These are phyloP conservation scores for Erpetoichthys calabaricus DNA, from an alignment of 2,797 vertebrate species.

Conservation along the genomic window DNA sequence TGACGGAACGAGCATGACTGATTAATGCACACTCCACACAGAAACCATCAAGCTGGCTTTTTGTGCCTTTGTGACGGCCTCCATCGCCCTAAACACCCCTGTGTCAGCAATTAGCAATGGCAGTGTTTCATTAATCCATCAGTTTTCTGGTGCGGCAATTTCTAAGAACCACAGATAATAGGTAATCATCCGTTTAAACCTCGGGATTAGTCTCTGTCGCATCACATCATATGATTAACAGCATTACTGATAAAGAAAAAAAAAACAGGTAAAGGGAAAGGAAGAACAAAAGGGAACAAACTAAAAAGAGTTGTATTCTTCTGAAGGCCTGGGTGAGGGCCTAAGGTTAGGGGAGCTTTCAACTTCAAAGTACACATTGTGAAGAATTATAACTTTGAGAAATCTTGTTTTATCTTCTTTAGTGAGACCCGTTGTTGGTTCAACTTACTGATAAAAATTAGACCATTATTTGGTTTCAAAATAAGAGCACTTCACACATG, in stretches of 20 bases:
- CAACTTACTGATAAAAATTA: no score
- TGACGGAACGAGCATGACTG: constrained; percentile 41
- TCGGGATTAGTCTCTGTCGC: constrained; percentile 36
- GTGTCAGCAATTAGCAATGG: constrained; percentile 69
- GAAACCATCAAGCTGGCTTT: constrained; percentile 30
- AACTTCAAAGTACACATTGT: no score
- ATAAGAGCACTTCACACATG: no score
- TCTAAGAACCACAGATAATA: constrained; percentile 46
- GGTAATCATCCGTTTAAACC: constrained; percentile 42
- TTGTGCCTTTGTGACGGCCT: constrained; percentile 34
- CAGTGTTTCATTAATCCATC: constrained; percentile 67
- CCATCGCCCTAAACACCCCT: constrained; percentile 38
- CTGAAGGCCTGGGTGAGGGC: no score
- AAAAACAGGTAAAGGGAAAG: neutral
- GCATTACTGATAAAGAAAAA: constrained; percentile 18
- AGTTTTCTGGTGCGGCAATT: constrained; percentile 41
- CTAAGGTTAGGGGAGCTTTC: no score
- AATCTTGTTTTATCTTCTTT: no score
- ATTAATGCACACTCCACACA: constrained; percentile 30
- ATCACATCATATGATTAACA: constrained; percentile 22
- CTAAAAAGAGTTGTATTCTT: no score
- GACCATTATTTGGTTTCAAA: no score
- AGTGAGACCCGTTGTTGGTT: no score
- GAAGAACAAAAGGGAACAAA: neutral
- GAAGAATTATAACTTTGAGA: no score